Conservation (phyloP, 2,113 vertebrate species). For the Danio rerio region DNA sequence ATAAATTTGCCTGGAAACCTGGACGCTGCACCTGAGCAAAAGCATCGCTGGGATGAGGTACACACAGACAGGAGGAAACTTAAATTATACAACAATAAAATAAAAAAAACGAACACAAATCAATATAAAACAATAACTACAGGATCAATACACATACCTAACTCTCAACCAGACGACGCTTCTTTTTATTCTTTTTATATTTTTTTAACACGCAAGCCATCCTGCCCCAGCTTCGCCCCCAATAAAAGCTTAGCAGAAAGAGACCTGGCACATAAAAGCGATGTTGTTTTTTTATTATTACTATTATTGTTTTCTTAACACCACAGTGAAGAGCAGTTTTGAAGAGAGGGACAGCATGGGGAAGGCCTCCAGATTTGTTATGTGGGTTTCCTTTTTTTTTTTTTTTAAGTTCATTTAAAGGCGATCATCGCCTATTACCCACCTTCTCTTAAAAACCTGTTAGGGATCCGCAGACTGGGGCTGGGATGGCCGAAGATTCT, state of each 20-base stretch:
- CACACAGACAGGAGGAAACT: neutral
- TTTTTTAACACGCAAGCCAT: slow-evolving; percentile 14
- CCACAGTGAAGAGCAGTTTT: slow-evolving; percentile 44
- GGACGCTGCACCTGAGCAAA: neutral
- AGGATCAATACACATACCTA: neutral
- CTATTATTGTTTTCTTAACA: neutral
- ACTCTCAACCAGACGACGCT: neutral
- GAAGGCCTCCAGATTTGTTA: slow-evolving; percentile 15
- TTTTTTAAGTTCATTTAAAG: slow-evolving; percentile 49
- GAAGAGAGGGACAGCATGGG: slow-evolving; percentile 9
- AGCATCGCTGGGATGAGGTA: neutral
- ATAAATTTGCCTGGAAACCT: slow-evolving; percentile 38
- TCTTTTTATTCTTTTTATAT: neutral
- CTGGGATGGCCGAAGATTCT: slow-evolving; percentile 82
- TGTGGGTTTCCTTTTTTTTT: slow-evolving; percentile 28
- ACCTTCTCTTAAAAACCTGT: slow-evolving; percentile 87
- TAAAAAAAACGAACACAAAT: neutral
- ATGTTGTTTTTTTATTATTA: slow-evolving; percentile 10
- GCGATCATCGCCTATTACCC: slow-evolving; percentile 70
- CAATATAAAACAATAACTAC: neutral
- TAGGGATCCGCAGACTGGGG: slow-evolving; percentile 81
- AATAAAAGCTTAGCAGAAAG: slow-evolving; percentile 35
- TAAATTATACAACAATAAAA: neutral
- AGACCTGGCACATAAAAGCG: slow-evolving; percentile 35
- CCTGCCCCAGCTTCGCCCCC: slow-evolving; percentile 28